Conservation (phyloP, 2,113 vertebrate genomes). For the Lathamus discolor region DNA sequence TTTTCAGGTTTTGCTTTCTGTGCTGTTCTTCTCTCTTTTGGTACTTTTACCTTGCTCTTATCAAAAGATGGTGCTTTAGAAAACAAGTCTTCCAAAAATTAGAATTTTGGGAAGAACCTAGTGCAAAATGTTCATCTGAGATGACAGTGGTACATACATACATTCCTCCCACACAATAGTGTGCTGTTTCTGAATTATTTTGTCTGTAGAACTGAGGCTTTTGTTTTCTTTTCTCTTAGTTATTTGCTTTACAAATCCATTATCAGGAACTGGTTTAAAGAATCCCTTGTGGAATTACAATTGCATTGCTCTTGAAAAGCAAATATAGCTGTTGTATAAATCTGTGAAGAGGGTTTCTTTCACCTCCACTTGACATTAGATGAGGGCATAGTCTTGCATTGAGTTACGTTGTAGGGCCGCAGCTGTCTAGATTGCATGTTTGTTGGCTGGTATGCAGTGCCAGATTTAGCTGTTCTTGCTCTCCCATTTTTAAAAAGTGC, state of each 20-base stretch:
- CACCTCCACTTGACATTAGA: background rate
- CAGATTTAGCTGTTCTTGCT: background rate
- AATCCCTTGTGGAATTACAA: background rate
- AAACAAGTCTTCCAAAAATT: background rate
- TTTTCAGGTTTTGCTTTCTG: background rate
- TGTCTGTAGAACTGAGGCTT: background rate
- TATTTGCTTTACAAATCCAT: background rate
- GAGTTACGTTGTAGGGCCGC: background rate
- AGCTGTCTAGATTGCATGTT: fast-evolving
- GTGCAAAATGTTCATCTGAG: background rate
- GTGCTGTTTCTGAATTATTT: background rate
- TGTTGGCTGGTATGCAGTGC: background rate
- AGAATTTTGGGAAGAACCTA: conserved; percentile 4
- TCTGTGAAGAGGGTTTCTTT: background rate
- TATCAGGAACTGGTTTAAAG: background rate
- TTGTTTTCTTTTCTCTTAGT: background rate
- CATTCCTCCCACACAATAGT: background rate
- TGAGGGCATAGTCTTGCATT: background rate
- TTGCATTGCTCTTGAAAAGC: background rate
- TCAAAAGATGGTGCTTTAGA: background rate
- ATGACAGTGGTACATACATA: background rate
- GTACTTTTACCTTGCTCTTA: background rate
- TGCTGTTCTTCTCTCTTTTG: background rate
- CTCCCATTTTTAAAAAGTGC: background rate
- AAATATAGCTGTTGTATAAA: background rate